Evolutionary conservation across 2,797 vertebrate species (phyloP).

Genomic region (Rhinogobio ventralis): DNA sequence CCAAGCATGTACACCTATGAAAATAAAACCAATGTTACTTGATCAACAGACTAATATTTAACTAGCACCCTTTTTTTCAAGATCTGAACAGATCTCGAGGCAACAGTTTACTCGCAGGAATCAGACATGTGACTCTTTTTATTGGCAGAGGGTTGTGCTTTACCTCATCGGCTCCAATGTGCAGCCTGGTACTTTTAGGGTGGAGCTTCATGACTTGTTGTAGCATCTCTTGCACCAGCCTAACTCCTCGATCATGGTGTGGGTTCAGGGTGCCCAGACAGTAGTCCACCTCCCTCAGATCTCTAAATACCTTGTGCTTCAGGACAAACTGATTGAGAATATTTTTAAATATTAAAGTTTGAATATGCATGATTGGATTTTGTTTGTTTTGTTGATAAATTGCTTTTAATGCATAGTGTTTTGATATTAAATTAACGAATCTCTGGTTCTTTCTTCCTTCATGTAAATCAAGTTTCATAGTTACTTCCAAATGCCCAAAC

Average conservation of each 20-base stretch:
- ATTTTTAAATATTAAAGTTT: not conserved
- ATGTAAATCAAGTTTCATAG: constrained; percentile 35
- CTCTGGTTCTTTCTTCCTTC: not conserved
- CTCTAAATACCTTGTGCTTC: constrained; percentile 84
- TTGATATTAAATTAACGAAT: not conserved
- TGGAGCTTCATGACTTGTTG: constrained; percentile 90
- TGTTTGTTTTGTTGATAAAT: not conserved
- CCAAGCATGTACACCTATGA: constrained; percentile 92
- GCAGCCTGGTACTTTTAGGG: constrained; percentile 72
- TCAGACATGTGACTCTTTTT: not conserved
- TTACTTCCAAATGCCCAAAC: constrained; percentile 97
- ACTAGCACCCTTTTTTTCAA: not conserved
- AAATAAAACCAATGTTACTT: not conserved
- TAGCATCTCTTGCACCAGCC: constrained; percentile 86
- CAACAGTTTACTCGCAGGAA: not conserved
- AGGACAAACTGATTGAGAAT: constrained; percentile 85
- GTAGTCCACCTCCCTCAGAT: constrained; percentile 83
- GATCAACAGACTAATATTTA: not conserved
- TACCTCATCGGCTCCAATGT: constrained; percentile 84
- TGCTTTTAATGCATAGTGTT: not conserved
- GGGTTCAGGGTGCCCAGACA: constrained; percentile 93
- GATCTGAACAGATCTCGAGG: not conserved
- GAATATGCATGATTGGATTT: not conserved
- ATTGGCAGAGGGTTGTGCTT: not conserved
- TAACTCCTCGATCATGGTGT: constrained; percentile 80